Conservation (phyloP, 2,888 invertebrate species). For the Macrophya alboannulata region DNA sequence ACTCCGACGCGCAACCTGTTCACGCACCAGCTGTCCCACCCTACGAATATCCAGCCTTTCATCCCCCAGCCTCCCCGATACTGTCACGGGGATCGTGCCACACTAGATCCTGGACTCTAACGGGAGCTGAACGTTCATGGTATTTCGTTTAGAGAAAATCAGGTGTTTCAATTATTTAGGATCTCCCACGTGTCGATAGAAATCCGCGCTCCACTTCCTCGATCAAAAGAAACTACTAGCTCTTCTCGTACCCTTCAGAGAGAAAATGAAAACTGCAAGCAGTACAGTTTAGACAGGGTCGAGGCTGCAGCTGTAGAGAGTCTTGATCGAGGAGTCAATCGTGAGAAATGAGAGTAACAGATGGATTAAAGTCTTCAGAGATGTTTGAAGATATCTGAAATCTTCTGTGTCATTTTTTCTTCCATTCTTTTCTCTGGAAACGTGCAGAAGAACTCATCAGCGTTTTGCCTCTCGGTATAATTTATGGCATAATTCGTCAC, state of each 20-base stretch:
- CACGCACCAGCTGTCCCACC: constrained; percentile 73
- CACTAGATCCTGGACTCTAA: constrained; percentile 4
- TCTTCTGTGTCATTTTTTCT: too few species aligned
- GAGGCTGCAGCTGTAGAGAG: neutral
- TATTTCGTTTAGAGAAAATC: neutral
- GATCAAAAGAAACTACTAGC: neutral
- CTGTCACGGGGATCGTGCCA: constrained; percentile 7
- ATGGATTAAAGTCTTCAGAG: neutral
- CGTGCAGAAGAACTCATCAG: neutral
- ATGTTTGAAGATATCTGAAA: neutral
- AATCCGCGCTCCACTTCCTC: neutral
- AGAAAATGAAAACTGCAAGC: neutral
- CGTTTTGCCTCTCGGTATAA: neutral
- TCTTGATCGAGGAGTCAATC: neutral
- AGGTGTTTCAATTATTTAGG: neutral
- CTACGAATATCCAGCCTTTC: constrained; percentile 52
- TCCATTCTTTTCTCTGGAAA: neutral
- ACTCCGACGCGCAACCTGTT: constrained; percentile 75
- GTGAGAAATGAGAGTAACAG: too few species aligned
- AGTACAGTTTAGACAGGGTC: neutral
- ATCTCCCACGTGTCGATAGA: neutral
- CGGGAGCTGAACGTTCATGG: neutral
- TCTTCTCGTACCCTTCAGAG: neutral
- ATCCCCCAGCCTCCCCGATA: constrained; percentile 10
- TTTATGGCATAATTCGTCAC: constrained; percentile 22